phyloP scores from a whole-genome alignment of 2,888 invertebrate genomes.

The Leptodirus hochenwartii region DNA sequence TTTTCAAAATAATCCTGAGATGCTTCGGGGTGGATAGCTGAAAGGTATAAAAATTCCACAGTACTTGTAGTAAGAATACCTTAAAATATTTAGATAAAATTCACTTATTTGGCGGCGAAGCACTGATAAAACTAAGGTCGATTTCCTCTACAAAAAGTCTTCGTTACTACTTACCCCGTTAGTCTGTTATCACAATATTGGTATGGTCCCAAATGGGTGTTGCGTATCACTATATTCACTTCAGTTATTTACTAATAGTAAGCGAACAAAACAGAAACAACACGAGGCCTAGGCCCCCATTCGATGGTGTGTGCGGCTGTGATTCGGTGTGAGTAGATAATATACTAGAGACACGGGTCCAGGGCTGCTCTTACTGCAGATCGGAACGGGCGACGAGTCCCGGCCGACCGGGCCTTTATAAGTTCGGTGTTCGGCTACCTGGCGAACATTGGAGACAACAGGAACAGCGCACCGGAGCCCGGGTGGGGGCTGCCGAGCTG shows the following conservation, averaged over 20 bases:
- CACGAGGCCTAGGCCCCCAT: conserved; percentile 24
- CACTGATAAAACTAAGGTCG: conserved; percentile 1
- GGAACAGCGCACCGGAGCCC: conserved; percentile 4
- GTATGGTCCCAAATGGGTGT: conserved; percentile 23
- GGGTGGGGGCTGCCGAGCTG: neutral
- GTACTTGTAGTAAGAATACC: too few species aligned
- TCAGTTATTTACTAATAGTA: conserved; percentile 11
- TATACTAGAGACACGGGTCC: too few species aligned
- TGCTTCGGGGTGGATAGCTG: too few species aligned
- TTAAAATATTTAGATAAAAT: too few species aligned
- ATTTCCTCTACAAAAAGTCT: conserved; percentile 41
- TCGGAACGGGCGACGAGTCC: conserved; percentile 35
- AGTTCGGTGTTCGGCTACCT: conserved; percentile 27
- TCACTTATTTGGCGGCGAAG: too few species aligned
- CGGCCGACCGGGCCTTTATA: conserved; percentile 35
- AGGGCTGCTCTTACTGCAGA: conserved; percentile 28
- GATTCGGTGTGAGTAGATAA: too few species aligned
- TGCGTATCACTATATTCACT: conserved; percentile 17
- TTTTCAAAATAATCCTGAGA: too few species aligned
- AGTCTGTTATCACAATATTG: conserved; percentile 25
- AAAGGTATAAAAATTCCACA: too few species aligned
- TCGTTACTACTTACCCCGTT: conserved; percentile 12
- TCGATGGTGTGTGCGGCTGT: conserved; percentile 12
- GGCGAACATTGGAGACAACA: too few species aligned
- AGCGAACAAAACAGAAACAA: conserved; percentile 12